phyloP scores from a whole-genome alignment of 2,113 vertebrate genomes.

The Mirounga angustirostris region DNA sequence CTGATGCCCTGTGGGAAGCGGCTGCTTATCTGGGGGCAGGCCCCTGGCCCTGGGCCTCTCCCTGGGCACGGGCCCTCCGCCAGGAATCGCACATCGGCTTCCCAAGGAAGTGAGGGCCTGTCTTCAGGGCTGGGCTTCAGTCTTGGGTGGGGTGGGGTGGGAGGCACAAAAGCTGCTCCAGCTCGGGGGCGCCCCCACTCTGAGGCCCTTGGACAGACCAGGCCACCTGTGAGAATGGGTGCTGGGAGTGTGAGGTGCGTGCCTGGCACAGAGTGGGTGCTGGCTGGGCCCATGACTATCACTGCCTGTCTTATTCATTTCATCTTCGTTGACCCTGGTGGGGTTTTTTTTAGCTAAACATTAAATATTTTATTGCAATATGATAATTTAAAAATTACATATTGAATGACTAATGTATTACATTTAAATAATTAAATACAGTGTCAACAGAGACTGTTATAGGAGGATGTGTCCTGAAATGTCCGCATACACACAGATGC shows the following conservation, averaged over 20 bases:
- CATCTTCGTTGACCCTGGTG: not conserved
- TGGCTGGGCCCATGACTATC: too few relatives aligned
- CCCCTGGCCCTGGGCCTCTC: not conserved
- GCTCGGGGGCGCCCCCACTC: not conserved
- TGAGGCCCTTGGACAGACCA: not conserved
- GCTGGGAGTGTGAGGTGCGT: not conserved
- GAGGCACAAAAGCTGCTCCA: not conserved
- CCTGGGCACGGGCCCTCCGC: too few relatives aligned
- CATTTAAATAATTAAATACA: not conserved
- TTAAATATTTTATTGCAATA: not conserved
- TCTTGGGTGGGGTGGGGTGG: not conserved
- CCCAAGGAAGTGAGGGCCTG: accelerated
- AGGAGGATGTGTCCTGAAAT: not conserved
- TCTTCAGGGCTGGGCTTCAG: not conserved
- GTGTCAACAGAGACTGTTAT: not conserved
- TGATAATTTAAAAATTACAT: not conserved
- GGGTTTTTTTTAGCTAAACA: not conserved
- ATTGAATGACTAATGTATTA: not conserved
- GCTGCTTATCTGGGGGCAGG: not conserved
- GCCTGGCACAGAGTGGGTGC: not conserved
- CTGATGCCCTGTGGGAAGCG: not conserved
- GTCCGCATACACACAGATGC: not conserved
- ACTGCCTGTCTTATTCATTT: too few relatives aligned
- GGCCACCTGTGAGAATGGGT: not conserved
- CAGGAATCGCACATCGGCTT: accelerated